phyloP scores from a whole-genome alignment of 2,113 vertebrate species.

The Peucedramus taeniatus region DNA sequence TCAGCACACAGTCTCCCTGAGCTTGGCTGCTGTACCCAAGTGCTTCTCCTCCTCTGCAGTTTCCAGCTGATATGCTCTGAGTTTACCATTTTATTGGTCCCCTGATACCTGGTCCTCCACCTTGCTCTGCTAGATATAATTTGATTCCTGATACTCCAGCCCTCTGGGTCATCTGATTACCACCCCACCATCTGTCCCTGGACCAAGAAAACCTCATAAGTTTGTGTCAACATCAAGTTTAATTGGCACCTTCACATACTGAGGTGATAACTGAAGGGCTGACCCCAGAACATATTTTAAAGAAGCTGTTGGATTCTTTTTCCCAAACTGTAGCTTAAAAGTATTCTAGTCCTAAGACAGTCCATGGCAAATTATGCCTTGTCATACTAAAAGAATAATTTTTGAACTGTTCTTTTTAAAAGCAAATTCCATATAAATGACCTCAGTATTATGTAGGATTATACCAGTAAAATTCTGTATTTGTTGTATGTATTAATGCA shows the following conservation, averaged over 20 bases:
- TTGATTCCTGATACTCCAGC: not conserved
- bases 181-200: not conserved
- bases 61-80: not conserved
- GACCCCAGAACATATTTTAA: not conserved
- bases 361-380: not conserved
- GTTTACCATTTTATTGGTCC: not conserved
- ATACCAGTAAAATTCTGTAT: not conserved
- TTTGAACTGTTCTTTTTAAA: not conserved
- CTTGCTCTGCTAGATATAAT: not conserved
- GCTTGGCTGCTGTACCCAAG: not conserved
- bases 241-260: not conserved
- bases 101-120: not conserved
- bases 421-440: not conserved
- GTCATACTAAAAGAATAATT: not conserved
- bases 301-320: not conserved
- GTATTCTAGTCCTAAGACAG: not conserved
- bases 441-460: not conserved
- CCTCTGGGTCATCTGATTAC: not conserved
- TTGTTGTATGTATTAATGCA: not conserved
- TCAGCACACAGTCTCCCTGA: not conserved
- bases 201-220: not conserved
- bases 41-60: not conserved
- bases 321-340: not conserved
- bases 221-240: not conserved
- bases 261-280: not conserved